Base-by-base conservation (phyloP, 2,797 vertebrate genomes). In the Dallia pectoralis region DNA sequence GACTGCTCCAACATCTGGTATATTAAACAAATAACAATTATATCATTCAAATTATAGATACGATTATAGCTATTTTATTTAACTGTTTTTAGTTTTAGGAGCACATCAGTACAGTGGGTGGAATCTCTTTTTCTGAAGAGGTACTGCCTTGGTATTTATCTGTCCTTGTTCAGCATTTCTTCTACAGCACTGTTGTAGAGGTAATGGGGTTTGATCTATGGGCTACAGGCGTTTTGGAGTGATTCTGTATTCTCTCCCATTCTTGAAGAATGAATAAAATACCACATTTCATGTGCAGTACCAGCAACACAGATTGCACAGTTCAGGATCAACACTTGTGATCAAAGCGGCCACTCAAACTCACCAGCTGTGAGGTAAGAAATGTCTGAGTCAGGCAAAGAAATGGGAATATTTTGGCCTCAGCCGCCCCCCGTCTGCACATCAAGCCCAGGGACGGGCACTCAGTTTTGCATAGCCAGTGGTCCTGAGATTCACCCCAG, bases 401-500 rank as follows among this genome's bases (percentile, higher is more conserved):
- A 74, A 84, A 85, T 81, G 84, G 79, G 85, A 85, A 77, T 87
- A 84, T 86, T 44, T 84, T 82, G 82, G 81, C 85, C 82, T 81
- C 73, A 72, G 77, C 84, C 82, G 12, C 82, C 84, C 78, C 77
- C 78, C 77, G 72, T 40, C 79, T 82, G 81, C 75, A 81, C 86
- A 86, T 87, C 83, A 86, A 81, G 83, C 81, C 82, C 73, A 44
- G 18, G 6, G 33, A 53, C 14, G 3, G 22, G 36, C 25, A 70
- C 51, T 70, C 33, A 82, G 85, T 87, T 89, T 29, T 82, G 86
- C 74, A 79, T 87, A 84, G 82, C 74, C 69, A 73, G 81, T 74
- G 81, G 80, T 87, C 85, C 89, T 82, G 87, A 86, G 82, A 87
- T 84, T 86, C 86, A 86, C 83, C 89, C 78, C 87, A 77, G 74